Base-by-base conservation (phyloP, 2,113 vertebrate genomes). In the Sardina pilchardus region DNA sequence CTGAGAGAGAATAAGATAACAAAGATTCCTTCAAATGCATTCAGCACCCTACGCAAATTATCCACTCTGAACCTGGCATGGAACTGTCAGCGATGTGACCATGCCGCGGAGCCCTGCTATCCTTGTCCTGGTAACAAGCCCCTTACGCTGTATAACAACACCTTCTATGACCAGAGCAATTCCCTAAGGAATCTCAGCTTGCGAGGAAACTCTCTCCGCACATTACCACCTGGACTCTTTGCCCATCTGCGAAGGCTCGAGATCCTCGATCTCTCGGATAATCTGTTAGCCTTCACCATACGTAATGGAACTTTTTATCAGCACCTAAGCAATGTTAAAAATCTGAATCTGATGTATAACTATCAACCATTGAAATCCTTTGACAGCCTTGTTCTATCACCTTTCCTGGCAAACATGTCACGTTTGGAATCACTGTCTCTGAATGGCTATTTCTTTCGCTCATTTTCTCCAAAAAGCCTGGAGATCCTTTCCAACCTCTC, bases 61-160 rank as follows among this genome's bases (percentile, higher is more conserved):
- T n/a, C 6, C 0, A 0, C 16, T 26, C 91, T 96, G 83, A 93
- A 90, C 86, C 88, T 96, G 81, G 94, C 94, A 81, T 96, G 95
- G 95, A 96, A 96, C 63, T 96, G 95, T 87, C 95, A 96, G 89
- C 92, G 95, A 0, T 96, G 96, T 89, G 95, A 96, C 81, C 95
- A 96, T 87, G 93, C 95, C 26, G 94, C 93, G 0, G 91, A 93
- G 45, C 94, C 94, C 12, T 96, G 95, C 85, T 95, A 94, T 86
- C 95, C 96, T 26, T 96, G 96, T 56, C 91, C 90, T 30, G n/a
- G 91, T 16, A 93, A 95, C 85, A 59, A n/a, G 2, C 48, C 95
- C 19, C 89, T 96, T 12, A 2, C 12, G 0, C 87, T 96, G 7
- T n/a, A 92, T 71, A 47, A 82, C 34, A 87, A 90, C 6, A 92